Conservation (phyloP, 2,888 invertebrate genomes). For the Sericinus montela region DNA sequence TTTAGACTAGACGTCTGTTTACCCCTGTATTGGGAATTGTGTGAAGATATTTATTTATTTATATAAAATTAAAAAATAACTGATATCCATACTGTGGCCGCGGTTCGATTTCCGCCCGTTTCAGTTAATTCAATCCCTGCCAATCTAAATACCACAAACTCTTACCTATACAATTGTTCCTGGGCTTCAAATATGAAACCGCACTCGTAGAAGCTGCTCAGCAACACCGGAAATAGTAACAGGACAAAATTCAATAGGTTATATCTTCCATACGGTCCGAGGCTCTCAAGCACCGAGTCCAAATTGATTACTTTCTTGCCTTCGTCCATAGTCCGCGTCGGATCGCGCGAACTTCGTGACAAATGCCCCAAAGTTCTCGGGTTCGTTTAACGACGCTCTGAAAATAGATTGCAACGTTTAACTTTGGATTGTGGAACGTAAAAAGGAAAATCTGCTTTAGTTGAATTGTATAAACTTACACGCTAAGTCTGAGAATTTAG, state of each 20-base stretch:
- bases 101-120: too few species aligned
- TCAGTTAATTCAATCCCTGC: too few species aligned
- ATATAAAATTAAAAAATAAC: too few species aligned
- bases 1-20: too few species aligned
- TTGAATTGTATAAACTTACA: not conserved
- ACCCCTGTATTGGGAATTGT: too few species aligned
- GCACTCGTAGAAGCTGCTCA: slow-evolving; percentile 69
- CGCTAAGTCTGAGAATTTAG: not conserved
- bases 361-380: slow-evolving; percentile 11
- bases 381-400: slow-evolving; percentile 13
- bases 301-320: slow-evolving; percentile 67
- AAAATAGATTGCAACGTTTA: slow-evolving; percentile 14
- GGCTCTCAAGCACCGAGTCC: slow-evolving; percentile 64
- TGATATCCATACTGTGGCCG: too few species aligned
- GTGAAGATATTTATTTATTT: too few species aligned
- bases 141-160: not conserved
- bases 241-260: slow-evolving; percentile 66
- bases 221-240: slow-evolving; percentile 57
- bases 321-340: slow-evolving; percentile 38
- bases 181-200: slow-evolving; percentile 72
- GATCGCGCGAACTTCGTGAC: slow-evolving; percentile 5
- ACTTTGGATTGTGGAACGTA: slow-evolving; percentile 5
- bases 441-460: not conserved
- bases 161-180: slow-evolving; percentile 58
- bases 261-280: slow-evolving; percentile 69